Evolutionary conservation across 2,113 vertebrate species (phyloP).

Genomic region (Chrysemys picta): DNA sequence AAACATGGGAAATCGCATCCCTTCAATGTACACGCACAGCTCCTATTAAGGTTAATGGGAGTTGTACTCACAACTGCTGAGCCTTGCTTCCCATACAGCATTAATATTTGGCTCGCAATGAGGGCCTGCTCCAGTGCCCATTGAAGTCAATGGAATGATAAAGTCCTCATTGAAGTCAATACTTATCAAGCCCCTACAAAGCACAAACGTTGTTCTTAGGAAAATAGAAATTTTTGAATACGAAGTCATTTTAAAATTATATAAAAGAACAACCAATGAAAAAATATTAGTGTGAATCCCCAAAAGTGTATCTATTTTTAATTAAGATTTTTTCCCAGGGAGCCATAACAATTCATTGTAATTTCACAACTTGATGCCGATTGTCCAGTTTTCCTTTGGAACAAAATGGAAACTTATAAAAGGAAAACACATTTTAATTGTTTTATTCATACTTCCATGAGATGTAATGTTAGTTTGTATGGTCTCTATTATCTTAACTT

Average conservation of each 20-base stretch:
- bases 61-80: background rate
- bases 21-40: background rate
- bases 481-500: background rate
- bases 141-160: too few relatives aligned
- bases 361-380: background rate
- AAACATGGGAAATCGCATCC: background rate
- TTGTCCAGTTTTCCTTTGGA: background rate
- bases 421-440: background rate
- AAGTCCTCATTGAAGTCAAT: background rate
- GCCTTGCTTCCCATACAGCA: background rate
- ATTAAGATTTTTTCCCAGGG: background rate
- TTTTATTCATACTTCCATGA: background rate
- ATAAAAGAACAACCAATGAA: background rate
- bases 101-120: background rate
- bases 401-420: background rate
- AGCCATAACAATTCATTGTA: background rate
- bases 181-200: background rate
- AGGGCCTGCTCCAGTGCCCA: background rate
- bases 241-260: background rate
- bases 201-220: background rate
- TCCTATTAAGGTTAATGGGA: background rate
- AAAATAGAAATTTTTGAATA: background rate
- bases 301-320: background rate
- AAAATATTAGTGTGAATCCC: background rate
- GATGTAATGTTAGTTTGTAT: background rate